Evolutionary conservation across 2,113 vertebrate species (phyloP), one percentile per base, ranked within the genome.

Genomic region (Glaucidium brasilianum): DNA sequence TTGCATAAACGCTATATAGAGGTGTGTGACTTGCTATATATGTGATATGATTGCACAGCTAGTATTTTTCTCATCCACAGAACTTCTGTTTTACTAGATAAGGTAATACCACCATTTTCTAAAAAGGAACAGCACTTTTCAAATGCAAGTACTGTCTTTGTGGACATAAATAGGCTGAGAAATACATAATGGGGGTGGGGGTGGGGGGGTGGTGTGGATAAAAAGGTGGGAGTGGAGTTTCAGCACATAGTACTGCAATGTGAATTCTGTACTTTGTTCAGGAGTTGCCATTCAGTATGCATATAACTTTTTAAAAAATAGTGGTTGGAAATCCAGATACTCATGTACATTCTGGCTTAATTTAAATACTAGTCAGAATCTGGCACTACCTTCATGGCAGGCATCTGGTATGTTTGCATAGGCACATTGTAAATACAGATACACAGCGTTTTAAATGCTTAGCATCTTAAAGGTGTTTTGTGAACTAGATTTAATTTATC

Each of bases 231-330:
- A 55, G 8, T 9, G 23, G 6, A 79, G 4, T 47, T 91, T 56
- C 41, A 93, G 19, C 22, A 25, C 7, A 1, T 17, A 32, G 7
- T 58, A 50, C 18, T 1, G 0, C 32, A 50, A 1, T 63, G 49
- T 27, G 26, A 58, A 68, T 58, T 68, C 50, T 64, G 15, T 68
- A 29, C 39, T 79, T 75, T 71, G 21, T 53, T 94, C 30, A 59
- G 37, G 37, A 76, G 17, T 92, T 84, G 11, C 15, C 34, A 23
- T 83, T 83, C 41, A 15, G 2, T 67, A 27, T 62, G 20, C 69
- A 11, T 55, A 30, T 35, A 45, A 22, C 26, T 56, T 85, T 15
- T 81, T 2, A 7, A 21, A 53, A 69, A 59, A 26, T 6, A 35
- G 8, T 5, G 4, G n/a, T 71, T 81, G 17, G 7, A 80, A 93